Evolutionary conservation across 2,797 vertebrate genomes (phyloP).

Genomic region (Cygnus olor): DNA sequence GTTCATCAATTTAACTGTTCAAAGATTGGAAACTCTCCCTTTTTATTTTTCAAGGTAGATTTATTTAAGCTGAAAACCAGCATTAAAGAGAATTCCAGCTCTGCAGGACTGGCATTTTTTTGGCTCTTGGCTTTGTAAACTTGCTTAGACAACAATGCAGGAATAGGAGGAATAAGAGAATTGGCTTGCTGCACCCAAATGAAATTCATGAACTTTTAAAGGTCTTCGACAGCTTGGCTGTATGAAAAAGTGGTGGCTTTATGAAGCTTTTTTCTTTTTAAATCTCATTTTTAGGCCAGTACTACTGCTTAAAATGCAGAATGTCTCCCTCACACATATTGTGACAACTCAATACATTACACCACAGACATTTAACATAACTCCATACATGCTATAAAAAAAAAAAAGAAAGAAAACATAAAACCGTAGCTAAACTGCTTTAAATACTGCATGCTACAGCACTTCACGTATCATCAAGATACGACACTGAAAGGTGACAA

Average conservation of each 20-base stretch:
- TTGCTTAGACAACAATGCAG: neutral
- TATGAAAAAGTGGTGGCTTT: conserved; percentile 45
- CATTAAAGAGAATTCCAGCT: conserved; percentile 32
- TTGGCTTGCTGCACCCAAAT: conserved; percentile 26
- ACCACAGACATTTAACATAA: conserved; percentile 74
- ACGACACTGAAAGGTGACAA: conserved; percentile 75
- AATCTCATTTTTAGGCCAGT: conserved; percentile 43
- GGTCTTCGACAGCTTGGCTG: conserved; percentile 37
- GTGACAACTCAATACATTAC: conserved; percentile 60
- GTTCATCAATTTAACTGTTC: neutral
- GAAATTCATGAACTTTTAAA: conserved; percentile 5
- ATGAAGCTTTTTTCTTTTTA: neutral
- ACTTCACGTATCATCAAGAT: conserved; percentile 76
- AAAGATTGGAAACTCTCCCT: conserved; percentile 31
- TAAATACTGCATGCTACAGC: conserved; percentile 93
- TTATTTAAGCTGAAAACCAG: conserved; percentile 50
- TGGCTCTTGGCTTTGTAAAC: conserved; percentile 69
- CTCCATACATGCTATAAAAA: conserved; percentile 77
- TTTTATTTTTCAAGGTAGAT: conserved; percentile 17
- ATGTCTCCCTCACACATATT: conserved; percentile 52
- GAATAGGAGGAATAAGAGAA: neutral
- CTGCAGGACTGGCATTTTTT: conserved; percentile 45
- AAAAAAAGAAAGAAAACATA: conserved; percentile 13
- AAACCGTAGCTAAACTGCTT: conserved; percentile 80
- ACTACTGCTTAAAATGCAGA: conserved; percentile 73